Evolutionary conservation across 1,140 invertebrate genomes (phyloP), one percentile per base, ranked within the genome.

Genomic region (Monochamus saltuarius): DNA sequence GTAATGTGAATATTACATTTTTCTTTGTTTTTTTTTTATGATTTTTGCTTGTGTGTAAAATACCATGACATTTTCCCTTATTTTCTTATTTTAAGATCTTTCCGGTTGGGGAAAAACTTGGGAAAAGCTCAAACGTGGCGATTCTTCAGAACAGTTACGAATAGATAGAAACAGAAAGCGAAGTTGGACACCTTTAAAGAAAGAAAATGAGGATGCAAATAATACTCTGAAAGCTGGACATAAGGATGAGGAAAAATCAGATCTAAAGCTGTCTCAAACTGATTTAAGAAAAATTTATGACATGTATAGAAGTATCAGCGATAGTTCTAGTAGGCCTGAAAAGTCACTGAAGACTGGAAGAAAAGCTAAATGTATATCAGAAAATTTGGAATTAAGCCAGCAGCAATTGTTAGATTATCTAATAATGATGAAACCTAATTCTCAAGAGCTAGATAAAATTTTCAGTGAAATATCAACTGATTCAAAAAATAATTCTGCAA

Each of bases 51-150:
- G 2, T 29, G 6, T 29, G 22, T 29, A 40, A 4, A 16, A n/a
- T 10, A 11, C 4, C 8, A 0, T 55, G 13, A 39, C 19, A 35
- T 38, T 7, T 16, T 42, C 6, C 7, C 22, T 34, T 52, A 38
- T 35, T 16, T 17, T 34, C 39, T 37, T 67, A 50, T 54, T 73
- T 69, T 35, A 59, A 85, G 84, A 81, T 67, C 76, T 85, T 47
- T 80, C 84, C 6, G 85, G 84, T n/a, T 87, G 84, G 85, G 83
- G 85, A 36, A 82, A 79, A 69, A 84, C 81, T 73, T 85, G 83
- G 83, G 84, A 87, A 38, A 80, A 85, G 59, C 67, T 86, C 36
- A 85, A 82, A 68, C 75, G 82, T 47, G 80, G 81, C 22, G 83
- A 85, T 40, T 84, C 83, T 19, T 81, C 79, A 0, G 85, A 87